phyloP scores from a whole-genome alignment of 2,888 invertebrate species.

The Tyria jacobaeae region DNA sequence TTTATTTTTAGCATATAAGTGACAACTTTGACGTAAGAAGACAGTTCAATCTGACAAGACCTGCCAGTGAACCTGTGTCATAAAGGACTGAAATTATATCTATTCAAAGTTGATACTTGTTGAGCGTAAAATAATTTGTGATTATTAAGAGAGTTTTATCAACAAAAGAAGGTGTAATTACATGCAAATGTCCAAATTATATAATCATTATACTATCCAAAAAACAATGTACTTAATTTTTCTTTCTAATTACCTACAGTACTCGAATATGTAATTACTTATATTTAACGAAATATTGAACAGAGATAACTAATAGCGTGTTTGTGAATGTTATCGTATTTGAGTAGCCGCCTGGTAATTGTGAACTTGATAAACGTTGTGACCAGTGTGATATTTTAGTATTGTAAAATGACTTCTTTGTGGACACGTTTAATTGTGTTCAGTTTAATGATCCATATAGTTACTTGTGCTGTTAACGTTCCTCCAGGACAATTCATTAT shows the following conservation, averaged over 20 bases:
- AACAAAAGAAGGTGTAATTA: no score
- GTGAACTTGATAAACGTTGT: conserved; percentile 61
- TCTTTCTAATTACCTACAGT: background rate
- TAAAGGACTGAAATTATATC: conserved; percentile 4
- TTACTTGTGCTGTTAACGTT: conserved; percentile 56
- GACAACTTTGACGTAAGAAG: background rate
- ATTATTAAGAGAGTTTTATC: background rate
- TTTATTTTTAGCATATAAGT: conserved; percentile 7
- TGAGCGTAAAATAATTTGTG: background rate
- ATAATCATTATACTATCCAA: background rate
- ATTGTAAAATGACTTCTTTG: conserved; percentile 74
- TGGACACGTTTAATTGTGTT: conserved; percentile 69
- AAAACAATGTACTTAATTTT: background rate
- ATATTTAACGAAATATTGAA: conserved; percentile 25
- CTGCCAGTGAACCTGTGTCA: no score
- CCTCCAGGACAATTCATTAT: conserved; percentile 63
- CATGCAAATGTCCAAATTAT: background rate
- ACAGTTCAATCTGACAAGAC: background rate
- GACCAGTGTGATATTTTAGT: conserved; percentile 57
- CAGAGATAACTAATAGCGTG: conserved; percentile 39
- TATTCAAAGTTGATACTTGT: background rate
- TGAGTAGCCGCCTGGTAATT: conserved; percentile 52
- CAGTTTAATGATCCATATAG: conserved; percentile 64
- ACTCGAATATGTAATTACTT: background rate
- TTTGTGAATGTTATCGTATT: conserved; percentile 47